Evolutionary conservation across 2,113 vertebrate species (phyloP), one percentile per base, ranked within the genome.

Genomic region (Pithys albifrons): DNA sequence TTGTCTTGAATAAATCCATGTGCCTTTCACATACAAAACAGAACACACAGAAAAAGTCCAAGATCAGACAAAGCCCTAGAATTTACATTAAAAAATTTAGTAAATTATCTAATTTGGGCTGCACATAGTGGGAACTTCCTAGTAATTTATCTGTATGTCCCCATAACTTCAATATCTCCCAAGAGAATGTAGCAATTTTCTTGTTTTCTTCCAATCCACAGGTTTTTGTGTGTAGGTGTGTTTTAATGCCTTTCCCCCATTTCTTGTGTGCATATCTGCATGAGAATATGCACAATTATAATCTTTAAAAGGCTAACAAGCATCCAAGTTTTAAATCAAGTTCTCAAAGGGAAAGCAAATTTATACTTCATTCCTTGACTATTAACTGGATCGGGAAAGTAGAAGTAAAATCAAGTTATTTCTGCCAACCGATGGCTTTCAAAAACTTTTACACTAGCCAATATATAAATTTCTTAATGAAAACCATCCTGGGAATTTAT

Each of bases 401-500:
- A 96, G 73, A 90, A 95, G 86, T 81, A 95, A 90, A 95, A 96
- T 76, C 70, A 89, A 93, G 78, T 87, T 94, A 94, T 93, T 95
- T 96, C 96, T 96, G 91, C 88, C 95, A 94, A 92, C 57, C 78
- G 85, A 92, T 87, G 70, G 85, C 88, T 97, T 94, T 97, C 88
- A 96, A 86, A 93, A 96, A 91, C 72, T 65, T 91, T 94, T 89
- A 71, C 71, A 65, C 85, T 93, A 90, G 95, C 95, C 93, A 95
- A 96, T 96, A 96, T 97, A 96, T 92, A 96, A 97, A 94, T 96
- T 94, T 78, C 71, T 93, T 96, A 95, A 96, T 96, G 83, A 96
- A 97, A 97, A 95, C 91, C 66, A 94, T 94, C 89, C 91, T 90
- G 89, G 94, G 96, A 88, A 95, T 91, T 93, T 95, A 94, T 89